Conservation (phyloP, 2,888 invertebrate species). For the Xylota segnis region DNA sequence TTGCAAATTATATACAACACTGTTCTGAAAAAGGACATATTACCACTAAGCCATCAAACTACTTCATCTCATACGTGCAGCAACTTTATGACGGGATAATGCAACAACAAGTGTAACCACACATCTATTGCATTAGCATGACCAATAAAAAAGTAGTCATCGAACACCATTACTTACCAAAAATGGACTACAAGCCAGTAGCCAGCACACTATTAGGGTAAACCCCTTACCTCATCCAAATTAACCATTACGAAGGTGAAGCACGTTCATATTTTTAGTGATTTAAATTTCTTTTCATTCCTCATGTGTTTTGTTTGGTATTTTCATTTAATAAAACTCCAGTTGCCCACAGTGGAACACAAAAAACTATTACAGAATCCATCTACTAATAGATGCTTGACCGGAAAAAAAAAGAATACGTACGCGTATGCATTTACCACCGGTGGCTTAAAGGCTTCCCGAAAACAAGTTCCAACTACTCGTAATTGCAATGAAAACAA, state of each 20-base stretch:
- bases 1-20: constrained; percentile 26
- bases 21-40: constrained; percentile 38
- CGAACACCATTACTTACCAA: constrained; percentile 13
- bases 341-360: constrained; percentile 7
- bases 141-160: background rate
- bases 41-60: constrained; percentile 28
- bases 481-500: constrained; percentile 46
- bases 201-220: constrained; percentile 34
- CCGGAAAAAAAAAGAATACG: constrained; percentile 19
- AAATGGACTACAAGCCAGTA: background rate
- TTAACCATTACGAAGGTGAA: constrained; percentile 49
- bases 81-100: constrained; percentile 7
- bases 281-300: constrained; percentile 55
- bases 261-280: constrained; percentile 64
- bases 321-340: constrained; percentile 55
- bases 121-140: background rate
- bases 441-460: constrained; percentile 53
- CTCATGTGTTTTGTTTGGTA: constrained; percentile 23
- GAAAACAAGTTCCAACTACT: constrained; percentile 55
- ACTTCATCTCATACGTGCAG: constrained; percentile 1
- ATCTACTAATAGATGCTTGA: constrained; percentile 42
- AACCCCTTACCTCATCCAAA: constrained; percentile 16
- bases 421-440: constrained; percentile 42
- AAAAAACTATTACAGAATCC: background rate
- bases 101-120: background rate